Conservation (phyloP, 92 coral and sea anemone species). For the Heteractis magnifica region DNA sequence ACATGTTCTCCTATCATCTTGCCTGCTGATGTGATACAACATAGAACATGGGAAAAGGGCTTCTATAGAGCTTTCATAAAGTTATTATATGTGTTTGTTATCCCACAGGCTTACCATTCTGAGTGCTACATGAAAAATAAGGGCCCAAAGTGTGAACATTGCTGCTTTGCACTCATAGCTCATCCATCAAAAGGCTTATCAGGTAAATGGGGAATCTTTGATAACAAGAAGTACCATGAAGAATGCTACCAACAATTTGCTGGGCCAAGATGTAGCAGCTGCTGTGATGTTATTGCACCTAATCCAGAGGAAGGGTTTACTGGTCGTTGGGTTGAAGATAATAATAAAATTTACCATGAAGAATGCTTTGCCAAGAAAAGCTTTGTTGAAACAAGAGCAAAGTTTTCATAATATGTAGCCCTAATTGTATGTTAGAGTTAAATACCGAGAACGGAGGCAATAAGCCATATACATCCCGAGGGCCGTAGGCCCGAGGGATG, state of each 20-base stretch:
- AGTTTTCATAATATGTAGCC: conserved; percentile 44
- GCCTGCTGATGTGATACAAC: too few species aligned
- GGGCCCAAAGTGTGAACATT: conserved; percentile 96
- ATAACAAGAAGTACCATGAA: conserved; percentile 83
- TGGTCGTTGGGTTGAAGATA: conserved; percentile 76
- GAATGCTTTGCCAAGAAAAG: conserved; percentile 84
- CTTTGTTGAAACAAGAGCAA: conserved; percentile 76
- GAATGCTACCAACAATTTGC: conserved; percentile 91
- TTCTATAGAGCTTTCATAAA: too few species aligned
- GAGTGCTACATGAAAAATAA: conserved; percentile 90
- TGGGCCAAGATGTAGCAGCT: conserved; percentile 91
- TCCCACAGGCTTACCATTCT: conserved; percentile 69
- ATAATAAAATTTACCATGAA: conserved; percentile 80
- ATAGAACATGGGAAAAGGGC: too few species aligned
- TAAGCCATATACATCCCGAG: too few species aligned
- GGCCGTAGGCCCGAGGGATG: too few species aligned
- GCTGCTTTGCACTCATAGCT: conserved; percentile 93
- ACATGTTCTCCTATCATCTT: too few species aligned
- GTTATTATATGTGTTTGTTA: background rate
- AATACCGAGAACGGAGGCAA: too few species aligned
- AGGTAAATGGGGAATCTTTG: conserved; percentile 90
- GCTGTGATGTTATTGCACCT: conserved; percentile 88
- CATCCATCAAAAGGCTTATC: conserved; percentile 80
- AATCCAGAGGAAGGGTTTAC: conserved; percentile 80
- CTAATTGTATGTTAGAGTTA: too few species aligned